Conservation (phyloP, 2,888 invertebrate genomes). For the Drosophila nigritarsus region DNA sequence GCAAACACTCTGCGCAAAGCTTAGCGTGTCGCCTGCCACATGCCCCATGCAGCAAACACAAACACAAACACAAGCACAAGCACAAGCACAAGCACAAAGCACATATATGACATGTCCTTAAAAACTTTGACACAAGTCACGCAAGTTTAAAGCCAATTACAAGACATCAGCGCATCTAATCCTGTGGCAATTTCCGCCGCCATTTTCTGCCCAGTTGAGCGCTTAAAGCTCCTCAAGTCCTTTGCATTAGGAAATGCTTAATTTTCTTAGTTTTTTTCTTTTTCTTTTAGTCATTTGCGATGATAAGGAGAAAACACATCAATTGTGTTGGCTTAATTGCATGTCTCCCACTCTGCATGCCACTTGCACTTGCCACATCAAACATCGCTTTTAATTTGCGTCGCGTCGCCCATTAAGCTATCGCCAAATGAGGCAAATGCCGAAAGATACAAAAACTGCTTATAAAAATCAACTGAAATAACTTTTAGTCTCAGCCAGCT, state of each 20-base stretch:
- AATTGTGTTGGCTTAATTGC: conserved; percentile 68
- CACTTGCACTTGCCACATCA: conserved; percentile 38
- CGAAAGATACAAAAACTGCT: conserved; percentile 32
- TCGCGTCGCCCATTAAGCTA: conserved; percentile 67
- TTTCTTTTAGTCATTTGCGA: conserved; percentile 5
- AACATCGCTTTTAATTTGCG: conserved; percentile 62
- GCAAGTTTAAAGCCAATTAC: conserved; percentile 70
- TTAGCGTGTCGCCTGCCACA: conserved; percentile 52
- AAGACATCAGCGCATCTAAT: conserved; percentile 44
- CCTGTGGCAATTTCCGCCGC: conserved; percentile 35
- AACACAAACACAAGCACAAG: conserved; percentile 20
- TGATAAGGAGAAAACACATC: conserved; percentile 42
- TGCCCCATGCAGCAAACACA: conserved; percentile 18
- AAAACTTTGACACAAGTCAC: conserved; percentile 49
- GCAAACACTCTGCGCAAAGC: conserved; percentile 54
- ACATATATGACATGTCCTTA: conserved; percentile 51
- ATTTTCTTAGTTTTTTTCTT: neutral
- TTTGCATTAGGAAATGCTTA: conserved; percentile 21
- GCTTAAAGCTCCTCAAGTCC: conserved; percentile 19
- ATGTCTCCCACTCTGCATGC: conserved; percentile 6
- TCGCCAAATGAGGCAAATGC: conserved; percentile 57
- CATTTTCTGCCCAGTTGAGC: conserved; percentile 46
- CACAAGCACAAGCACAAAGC: neutral
- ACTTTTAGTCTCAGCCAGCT: conserved; percentile 38
- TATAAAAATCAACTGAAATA: conserved; percentile 51